Evolutionary conservation across 2,797 vertebrate species (phyloP).

Genomic region (Pantherophis vulpinus): DNA sequence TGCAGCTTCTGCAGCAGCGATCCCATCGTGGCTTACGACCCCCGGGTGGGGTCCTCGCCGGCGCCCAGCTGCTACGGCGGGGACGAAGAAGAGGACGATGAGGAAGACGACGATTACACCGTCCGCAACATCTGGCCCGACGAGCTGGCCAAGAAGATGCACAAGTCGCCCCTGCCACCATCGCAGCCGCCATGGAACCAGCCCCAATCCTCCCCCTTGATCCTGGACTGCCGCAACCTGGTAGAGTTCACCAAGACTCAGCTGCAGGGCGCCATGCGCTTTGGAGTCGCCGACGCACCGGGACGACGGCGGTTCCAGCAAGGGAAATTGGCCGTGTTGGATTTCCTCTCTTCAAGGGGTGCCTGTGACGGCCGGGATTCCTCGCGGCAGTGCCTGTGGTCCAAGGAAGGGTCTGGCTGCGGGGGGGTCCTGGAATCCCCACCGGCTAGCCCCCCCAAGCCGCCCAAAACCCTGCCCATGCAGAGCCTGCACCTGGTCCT

Average conservation of each 20-base stretch:
- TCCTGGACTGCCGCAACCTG: conserved; percentile 64
- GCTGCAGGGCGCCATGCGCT: conserved; percentile 55
- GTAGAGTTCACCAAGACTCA: conserved; percentile 67
- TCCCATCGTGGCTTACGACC: conserved; percentile 85
- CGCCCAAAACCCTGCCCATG: conserved; percentile 58
- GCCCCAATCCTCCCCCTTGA: conserved; percentile 67
- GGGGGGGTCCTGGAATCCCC: conserved; percentile 53
- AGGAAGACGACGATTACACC: conserved; percentile 81
- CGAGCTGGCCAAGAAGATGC: conserved; percentile 82
- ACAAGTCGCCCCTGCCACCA: conserved; percentile 26
- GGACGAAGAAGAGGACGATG: conserved; percentile 48
- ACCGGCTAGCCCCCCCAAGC: conserved; percentile 54
- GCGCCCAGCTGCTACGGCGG: conserved; percentile 54
- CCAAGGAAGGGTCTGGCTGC: conserved; percentile 49
- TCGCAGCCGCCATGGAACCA: conserved; percentile 55
- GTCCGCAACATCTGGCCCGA: conserved; percentile 86
- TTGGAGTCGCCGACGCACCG: conserved; percentile 64
- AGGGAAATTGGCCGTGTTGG: conserved; percentile 79
- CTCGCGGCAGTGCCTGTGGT: conserved; percentile 77
- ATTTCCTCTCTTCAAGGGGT: conserved; percentile 71
- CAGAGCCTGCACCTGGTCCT: conserved; percentile 82
- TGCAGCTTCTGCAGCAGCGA: conserved; percentile 88
- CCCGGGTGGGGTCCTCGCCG: conserved; percentile 70
- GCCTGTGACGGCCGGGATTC: conserved; percentile 52
- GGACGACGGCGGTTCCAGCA: conserved; percentile 78